phyloP scores from a whole-genome alignment of 2,113 vertebrate species.

The Pantherophis guttatus region DNA sequence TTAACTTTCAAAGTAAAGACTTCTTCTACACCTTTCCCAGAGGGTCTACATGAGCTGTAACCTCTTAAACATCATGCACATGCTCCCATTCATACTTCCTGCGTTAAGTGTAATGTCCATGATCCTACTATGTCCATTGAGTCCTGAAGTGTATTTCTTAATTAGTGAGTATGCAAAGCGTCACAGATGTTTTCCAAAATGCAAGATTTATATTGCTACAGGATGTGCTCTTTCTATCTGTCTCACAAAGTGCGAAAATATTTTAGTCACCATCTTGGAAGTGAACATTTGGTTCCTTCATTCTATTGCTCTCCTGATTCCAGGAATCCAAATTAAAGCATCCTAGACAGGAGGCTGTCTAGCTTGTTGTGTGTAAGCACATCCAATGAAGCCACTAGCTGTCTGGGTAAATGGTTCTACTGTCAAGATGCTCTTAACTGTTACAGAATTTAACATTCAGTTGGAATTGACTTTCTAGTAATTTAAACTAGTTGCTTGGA shows the following conservation, averaged over 20 bases:
- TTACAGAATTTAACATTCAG: background rate
- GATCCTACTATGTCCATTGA: background rate
- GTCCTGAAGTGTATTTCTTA: background rate
- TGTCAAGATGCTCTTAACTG: background rate
- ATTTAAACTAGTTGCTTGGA: background rate
- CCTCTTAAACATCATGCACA: background rate
- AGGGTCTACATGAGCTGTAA: background rate
- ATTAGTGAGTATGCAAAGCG: background rate
- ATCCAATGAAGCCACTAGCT: background rate
- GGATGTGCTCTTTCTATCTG: background rate
- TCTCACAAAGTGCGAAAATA: background rate
- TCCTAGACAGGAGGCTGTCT: background rate
- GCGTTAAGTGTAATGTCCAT: background rate
- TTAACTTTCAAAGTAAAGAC: constrained; percentile 3
- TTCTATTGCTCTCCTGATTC: background rate
- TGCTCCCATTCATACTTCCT: background rate
- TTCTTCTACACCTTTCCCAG: background rate
- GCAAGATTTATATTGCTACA: background rate
- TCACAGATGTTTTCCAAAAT: background rate
- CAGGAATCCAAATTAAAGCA: background rate
- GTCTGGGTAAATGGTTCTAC: background rate
- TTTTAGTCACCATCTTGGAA: background rate
- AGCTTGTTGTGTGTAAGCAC: background rate
- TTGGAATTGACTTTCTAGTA: background rate
- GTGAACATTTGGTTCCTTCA: background rate